phyloP scores from a whole-genome alignment of 2,888 invertebrate species.

The Cepaea hortensis region DNA sequence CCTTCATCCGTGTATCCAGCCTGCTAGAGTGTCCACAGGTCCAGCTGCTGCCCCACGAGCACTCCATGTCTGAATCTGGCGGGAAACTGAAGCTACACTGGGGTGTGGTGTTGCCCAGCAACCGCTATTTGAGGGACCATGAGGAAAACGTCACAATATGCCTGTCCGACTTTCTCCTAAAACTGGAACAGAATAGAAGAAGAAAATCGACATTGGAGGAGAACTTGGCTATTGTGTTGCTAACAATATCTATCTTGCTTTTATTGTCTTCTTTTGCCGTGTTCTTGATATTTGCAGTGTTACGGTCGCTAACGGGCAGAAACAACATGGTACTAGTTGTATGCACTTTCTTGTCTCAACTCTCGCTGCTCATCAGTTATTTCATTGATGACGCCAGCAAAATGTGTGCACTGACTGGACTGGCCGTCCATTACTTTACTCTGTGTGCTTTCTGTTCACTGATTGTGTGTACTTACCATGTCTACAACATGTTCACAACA shows the following conservation, averaged over 20 bases:
- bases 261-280: constrained; percentile 28
- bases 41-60: constrained; percentile 27
- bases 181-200: not conserved
- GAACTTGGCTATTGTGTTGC: constrained; percentile 18
- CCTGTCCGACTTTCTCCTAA: constrained; percentile 28
- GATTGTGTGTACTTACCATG: constrained; percentile 32
- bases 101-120: constrained; percentile 2
- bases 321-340: constrained; percentile 52
- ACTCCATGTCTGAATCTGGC: not conserved
- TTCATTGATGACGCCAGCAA: constrained; percentile 18
- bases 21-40: constrained; percentile 37
- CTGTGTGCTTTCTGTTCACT: constrained; percentile 25
- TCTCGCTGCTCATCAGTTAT: constrained; percentile 23
- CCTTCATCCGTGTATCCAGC: constrained; percentile 38
- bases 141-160: constrained; percentile 40
- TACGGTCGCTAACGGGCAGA: constrained; percentile 54
- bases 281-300: constrained; percentile 33
- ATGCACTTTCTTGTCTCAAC: constrained; percentile 20
- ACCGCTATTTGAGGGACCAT: constrained; percentile 24
- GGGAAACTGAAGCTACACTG: not conserved
- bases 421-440: constrained; percentile 33
- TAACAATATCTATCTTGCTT: constrained; percentile 27
- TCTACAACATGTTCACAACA: constrained; percentile 41
- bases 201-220: not conserved
- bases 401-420: constrained; percentile 16